Conservation (phyloP, 2,888 invertebrate genomes). For the Venustoraphidia nigricollis region DNA sequence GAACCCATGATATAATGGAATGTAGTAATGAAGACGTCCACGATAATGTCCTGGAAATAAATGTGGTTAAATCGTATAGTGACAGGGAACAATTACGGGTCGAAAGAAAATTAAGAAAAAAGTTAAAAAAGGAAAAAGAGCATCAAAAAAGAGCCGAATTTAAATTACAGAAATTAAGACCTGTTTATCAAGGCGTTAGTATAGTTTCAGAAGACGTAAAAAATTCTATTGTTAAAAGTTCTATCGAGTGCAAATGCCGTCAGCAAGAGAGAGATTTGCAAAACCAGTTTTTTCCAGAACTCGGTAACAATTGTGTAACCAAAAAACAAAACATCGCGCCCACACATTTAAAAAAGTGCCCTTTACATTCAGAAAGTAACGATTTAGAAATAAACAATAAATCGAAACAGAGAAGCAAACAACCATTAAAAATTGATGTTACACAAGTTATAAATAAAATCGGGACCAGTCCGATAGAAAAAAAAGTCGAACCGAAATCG, state of each 20-base stretch:
- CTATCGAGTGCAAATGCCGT: neutral
- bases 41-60: too few relatives aligned
- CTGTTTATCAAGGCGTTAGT: slow-evolving; percentile 9
- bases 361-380: neutral
- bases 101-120: slow-evolving; percentile 13
- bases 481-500: slow-evolving; percentile 3
- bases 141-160: slow-evolving; percentile 10
- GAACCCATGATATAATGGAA: too few relatives aligned
- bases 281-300: neutral
- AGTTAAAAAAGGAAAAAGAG: slow-evolving; percentile 11
- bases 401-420: slow-evolving; percentile 2
- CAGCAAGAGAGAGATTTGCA: neutral
- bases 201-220: slow-evolving; percentile 11
- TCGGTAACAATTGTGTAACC: neutral
- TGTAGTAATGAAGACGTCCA: too few relatives aligned
- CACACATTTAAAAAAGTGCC: neutral
- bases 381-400: neutral
- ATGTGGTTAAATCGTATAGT: too few relatives aligned
- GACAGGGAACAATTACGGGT: slow-evolving; percentile 11
- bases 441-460: slow-evolving; percentile 1
- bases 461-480: neutral
- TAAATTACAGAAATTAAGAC: slow-evolving; percentile 8
- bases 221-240: neutral
- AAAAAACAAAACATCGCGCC: neutral
- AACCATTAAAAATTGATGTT: slow-evolving; percentile 4